These are phyloP conservation scores for Luscinia luscinia DNA, from an alignment of 2,797 vertebrate species.

Conservation along the genomic window DNA sequence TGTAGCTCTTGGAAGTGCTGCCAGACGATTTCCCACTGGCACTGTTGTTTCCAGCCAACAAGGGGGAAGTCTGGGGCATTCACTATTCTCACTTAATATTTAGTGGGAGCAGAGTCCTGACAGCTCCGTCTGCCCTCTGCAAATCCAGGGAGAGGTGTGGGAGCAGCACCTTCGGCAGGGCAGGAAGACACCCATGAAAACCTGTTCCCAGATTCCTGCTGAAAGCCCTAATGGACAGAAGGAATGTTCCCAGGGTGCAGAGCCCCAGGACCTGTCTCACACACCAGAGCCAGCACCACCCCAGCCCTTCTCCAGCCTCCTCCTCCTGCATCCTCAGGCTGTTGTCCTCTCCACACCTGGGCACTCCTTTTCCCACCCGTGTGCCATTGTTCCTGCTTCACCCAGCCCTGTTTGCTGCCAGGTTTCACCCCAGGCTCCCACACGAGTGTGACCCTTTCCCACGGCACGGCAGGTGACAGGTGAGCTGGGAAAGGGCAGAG, in stretches of 20 bases:
- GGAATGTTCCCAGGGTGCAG: not conserved
- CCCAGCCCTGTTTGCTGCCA: not conserved
- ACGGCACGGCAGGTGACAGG: not conserved
- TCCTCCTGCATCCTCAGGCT: not conserved
- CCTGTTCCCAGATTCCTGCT: not conserved
- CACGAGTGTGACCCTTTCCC: rapidly evolving
- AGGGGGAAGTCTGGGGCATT: not conserved
- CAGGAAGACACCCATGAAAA: not conserved
- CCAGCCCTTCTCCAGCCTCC: not conserved
- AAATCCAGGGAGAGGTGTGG: not conserved
- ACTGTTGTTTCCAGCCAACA: not conserved
- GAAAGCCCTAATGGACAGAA: not conserved
- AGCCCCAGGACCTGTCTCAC: not conserved
- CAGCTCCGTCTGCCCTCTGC: not conserved
- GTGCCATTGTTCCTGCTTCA: not conserved
- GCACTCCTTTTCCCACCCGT: not conserved
- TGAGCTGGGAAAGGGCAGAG: not conserved
- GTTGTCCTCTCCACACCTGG: not conserved
- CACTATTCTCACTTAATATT: not conserved
- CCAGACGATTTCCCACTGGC: not conserved
- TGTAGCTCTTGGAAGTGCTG: not conserved
- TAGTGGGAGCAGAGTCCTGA: not conserved
- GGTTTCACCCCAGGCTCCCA: not conserved
- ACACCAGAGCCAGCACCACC: not conserved
- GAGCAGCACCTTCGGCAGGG: not conserved